Evolutionary conservation across 2,888 invertebrate species (phyloP), one percentile per base, ranked within the genome.

Genomic region (Agrotis exclamationis): DNA sequence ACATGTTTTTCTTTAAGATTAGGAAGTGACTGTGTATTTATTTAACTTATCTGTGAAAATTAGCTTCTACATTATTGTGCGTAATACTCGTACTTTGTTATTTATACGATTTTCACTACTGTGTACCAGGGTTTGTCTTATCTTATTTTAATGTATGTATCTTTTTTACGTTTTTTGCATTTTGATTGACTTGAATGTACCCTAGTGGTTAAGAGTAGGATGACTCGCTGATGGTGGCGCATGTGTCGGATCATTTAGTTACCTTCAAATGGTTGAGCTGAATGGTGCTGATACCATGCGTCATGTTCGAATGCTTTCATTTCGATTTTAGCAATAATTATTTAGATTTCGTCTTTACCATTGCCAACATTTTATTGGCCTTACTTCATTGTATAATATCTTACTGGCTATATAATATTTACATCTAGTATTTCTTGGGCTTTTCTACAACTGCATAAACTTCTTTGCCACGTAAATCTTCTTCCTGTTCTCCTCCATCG

Each of bases 1-100:
- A 54, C 11, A 20, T 70, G 22, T 69, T 47, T 70, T 45, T 16
- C 39, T 16, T 47, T 33, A 7, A 7, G 20, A 56, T 67, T 54
- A 47, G 1, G 18, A 22, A 14, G 20, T 47, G 22, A n/a, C 28
- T 69, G 44, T 54, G 56, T 39, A 20, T 56, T 33, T 6, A 3
- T n/a, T 6, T 54, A 18, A 54, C 18, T 44, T 70, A 28, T 44
- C 24, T 57, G 9, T 24, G 1, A 14, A 13, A 3, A 44, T 13
- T 28, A 28, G 56, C 56, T 57, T 3, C 20, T 70, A 28, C 48
- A 50, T 44, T 3, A 57, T 44, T 2, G 9, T 39, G 5, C 9
- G 18, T 22, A 20, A 11, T 6, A 14, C n/a, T n/a, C n/a, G n/a
- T n/a, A n/a, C 2, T 18, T 65, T 44, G 9, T 28, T 51, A 3